Evolutionary conservation across 2,888 invertebrate species (phyloP), one percentile per base, ranked within the genome.

Genomic region (Netelia inedita): DNA sequence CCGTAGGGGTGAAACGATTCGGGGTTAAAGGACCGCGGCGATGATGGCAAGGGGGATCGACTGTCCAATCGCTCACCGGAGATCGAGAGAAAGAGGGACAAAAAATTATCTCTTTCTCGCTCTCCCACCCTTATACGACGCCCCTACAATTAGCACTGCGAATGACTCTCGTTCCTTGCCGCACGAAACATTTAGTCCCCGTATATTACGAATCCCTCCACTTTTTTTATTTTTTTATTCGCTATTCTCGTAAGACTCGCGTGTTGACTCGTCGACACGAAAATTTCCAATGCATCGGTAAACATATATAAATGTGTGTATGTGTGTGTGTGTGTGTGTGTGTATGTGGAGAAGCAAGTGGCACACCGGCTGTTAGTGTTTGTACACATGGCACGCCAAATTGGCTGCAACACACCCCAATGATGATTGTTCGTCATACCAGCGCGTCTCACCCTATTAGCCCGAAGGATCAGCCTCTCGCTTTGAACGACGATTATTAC

Each of bases 281-380:
- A 28, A 28, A 28, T 28, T 28, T 28, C 28, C 28, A 28, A 28
- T 28, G 28, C 28, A 28, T 28, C 5, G 28, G 28, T 28, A 28
- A 28, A 53, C 14, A 50, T 2, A 50, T 14, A 9, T 50, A 53
- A 1, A 53, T 53, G n/a, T 53, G 3, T 53, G 16, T 53, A 10
- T 53, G 10, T 11, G 53, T 53, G 50, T 28, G 28, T 28, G 28
- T 28, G 3, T 53, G 16, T 53, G 16, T 53, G 10, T 11, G 53
- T 53, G 50, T 28, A 6, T 28, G 28, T 28, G 28, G 28, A 28
- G 91, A 91, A 91, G 91, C 88, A 69, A 85, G 53, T 53, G 66
- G 55, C 65, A 87, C 88, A 91, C 92, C 92, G 92, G 92, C 92
- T 92, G 92, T 92, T 91, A 91, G 88, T 93, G 92, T 93, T 93